phyloP scores from a whole-genome alignment of 1,140 invertebrate genomes.

The Brachionus rotundiformis region DNA sequence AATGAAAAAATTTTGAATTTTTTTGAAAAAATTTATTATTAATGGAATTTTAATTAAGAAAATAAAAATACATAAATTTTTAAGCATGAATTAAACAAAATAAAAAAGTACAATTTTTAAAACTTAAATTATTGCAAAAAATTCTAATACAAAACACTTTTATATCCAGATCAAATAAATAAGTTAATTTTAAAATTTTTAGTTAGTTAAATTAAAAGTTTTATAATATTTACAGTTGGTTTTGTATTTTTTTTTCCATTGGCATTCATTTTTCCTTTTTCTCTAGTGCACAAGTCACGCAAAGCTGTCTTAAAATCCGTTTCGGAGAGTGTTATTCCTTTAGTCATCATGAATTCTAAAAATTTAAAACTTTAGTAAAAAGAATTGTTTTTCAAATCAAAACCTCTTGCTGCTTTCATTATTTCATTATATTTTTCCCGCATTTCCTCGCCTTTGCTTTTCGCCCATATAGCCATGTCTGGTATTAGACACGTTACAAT shows the following conservation, averaged over 20 bases:
- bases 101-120: not conserved
- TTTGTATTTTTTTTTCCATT: not conserved
- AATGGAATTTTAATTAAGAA: not conserved
- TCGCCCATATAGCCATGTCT: not conserved
- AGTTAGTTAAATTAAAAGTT: no score
- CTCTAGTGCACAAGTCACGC: not conserved
- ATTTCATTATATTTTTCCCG: not conserved
- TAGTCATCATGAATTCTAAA: not conserved
- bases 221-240: not conserved
- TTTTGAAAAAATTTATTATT: not conserved
- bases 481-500: not conserved
- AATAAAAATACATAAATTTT: not conserved
- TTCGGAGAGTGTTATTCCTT: not conserved
- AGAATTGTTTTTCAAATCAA: not conserved
- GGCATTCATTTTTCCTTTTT: not conserved
- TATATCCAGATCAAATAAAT: not conserved
- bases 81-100: not conserved
- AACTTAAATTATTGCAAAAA: not conserved
- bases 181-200: not conserved
- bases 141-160: not conserved
- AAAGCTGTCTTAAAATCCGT: not conserved
- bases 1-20: not conserved
- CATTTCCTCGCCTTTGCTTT: not conserved
- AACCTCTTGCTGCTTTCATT: constrained; percentile 25
- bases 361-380: not conserved